Conservation (phyloP, 2,888 invertebrate species). For the Pheosia tremula region DNA sequence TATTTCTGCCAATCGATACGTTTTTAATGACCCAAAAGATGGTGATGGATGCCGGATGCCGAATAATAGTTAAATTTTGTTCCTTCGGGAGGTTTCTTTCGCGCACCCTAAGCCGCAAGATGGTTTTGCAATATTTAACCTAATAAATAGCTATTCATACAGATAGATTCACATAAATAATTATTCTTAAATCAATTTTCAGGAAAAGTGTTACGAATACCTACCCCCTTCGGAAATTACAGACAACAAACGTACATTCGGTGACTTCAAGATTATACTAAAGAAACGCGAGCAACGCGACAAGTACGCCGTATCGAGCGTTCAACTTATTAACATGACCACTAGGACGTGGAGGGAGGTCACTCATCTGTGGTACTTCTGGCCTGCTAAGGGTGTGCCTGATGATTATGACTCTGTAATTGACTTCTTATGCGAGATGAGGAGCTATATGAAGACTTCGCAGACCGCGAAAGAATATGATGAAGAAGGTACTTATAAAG, state of each 20-base stretch:
- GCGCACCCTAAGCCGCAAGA: no score
- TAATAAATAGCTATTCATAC: no score
- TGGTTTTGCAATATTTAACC: no score
- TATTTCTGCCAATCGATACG: no score
- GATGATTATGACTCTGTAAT: constrained; percentile 93
- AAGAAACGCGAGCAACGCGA: constrained; percentile 95
- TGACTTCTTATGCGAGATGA: constrained; percentile 94
- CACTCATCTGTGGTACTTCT: constrained; percentile 97
- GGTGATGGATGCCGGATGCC: no score
- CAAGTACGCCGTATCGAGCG: constrained; percentile 94
- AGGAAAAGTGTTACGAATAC: constrained; percentile 96
- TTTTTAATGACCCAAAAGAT: no score
- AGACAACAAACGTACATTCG: constrained; percentile 94
- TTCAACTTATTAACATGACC: constrained; percentile 92
- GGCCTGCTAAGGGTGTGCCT: constrained; percentile 96
- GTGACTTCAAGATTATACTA: constrained; percentile 94
- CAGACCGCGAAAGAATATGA: constrained; percentile 81
- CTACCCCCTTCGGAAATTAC: constrained; percentile 96
- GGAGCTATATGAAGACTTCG: constrained; percentile 82
- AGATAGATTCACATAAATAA: neutral
- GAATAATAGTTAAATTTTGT: no score
- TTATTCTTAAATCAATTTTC: constrained; percentile 40
- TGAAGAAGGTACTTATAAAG: constrained; percentile 65
- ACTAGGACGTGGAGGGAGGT: constrained; percentile 94
- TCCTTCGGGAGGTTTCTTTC: no score